phyloP scores from a whole-genome alignment of 2,797 vertebrate species.

The Lemur catta region DNA sequence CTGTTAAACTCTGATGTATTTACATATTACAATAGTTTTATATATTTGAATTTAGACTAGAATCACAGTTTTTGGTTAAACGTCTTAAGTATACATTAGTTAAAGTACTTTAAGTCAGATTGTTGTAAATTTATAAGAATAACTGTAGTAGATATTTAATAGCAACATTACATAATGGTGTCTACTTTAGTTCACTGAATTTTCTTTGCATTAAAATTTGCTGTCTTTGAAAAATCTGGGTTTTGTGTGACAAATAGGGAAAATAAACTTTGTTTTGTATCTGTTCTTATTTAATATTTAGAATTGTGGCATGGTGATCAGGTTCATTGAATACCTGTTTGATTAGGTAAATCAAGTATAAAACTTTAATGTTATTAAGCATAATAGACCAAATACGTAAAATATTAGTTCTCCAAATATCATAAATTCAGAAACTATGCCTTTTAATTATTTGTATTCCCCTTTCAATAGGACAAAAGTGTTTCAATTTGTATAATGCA shows the following conservation, averaged over 20 bases:
- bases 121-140: neutral
- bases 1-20: neutral
- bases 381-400: neutral
- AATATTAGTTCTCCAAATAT: neutral
- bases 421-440: neutral
- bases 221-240: neutral
- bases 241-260: slow-evolving; percentile 6
- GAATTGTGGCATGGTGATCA: neutral
- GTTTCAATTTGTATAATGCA: slow-evolving; percentile 8
- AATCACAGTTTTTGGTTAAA: neutral
- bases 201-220: slow-evolving; percentile 1
- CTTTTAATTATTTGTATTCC: neutral
- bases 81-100: neutral
- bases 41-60: slow-evolving; percentile 12
- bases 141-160: neutral
- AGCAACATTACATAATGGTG: neutral
- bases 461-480: neutral
- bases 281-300: neutral
- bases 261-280: neutral
- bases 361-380: neutral
- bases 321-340: neutral
- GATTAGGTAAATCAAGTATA: neutral
- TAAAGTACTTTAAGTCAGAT: neutral
- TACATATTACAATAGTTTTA: neutral
- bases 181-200: neutral